Base-by-base conservation (phyloP, 2,797 vertebrate species). In the Takifugu ocellatus region DNA sequence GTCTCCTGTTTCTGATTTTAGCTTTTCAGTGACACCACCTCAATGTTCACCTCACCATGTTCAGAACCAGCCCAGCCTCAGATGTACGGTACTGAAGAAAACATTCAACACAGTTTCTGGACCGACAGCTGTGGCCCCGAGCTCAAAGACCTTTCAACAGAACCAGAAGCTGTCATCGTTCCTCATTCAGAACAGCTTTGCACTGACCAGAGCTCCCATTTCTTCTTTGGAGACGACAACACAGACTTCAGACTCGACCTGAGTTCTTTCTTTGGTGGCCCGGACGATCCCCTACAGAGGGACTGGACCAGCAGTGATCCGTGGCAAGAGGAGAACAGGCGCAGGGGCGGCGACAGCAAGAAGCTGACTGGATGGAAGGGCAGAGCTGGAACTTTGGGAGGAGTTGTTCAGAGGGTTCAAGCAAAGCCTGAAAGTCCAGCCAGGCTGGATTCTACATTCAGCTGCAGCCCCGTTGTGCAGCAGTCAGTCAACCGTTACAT, bases 1-100 rank as follows among this genome's bases (percentile, higher is more conserved):
- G 14, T n/a, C 6, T 9, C n/a, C 2, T 66, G 54, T 63, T 54
- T 54, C 6, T 75, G 17, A 46, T 88, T 90, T 75, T 71, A 98
- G 96, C 88, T 92, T 71, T 96, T 98, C 88, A 94, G 77, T 76
- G 91, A 93, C 47, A 92, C 83, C 27, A 86, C 92, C 21, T 92
- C 91, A 49, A 85, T 90, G 21, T 92, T 88, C 77, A 84, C 72
- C 45, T 69, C 70, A 54, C 88, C 68, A 68, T 66, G 77, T 25
- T 36, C 71, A 36, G 49, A 59, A 26, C 68, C 70, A 53, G 65
- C 75, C 46, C 66, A 75, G 60, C 49, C 51, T 74, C 71, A 57
- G 25, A 50, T 27, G 49, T 24, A 43, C 7, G 33, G 72, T 50
- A 52, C 49, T 2, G 61, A 71, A 14, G 68, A 77, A 71, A 65